Conservation (phyloP, 2,888 invertebrate genomes). For the Aproaerema taeniolella region DNA sequence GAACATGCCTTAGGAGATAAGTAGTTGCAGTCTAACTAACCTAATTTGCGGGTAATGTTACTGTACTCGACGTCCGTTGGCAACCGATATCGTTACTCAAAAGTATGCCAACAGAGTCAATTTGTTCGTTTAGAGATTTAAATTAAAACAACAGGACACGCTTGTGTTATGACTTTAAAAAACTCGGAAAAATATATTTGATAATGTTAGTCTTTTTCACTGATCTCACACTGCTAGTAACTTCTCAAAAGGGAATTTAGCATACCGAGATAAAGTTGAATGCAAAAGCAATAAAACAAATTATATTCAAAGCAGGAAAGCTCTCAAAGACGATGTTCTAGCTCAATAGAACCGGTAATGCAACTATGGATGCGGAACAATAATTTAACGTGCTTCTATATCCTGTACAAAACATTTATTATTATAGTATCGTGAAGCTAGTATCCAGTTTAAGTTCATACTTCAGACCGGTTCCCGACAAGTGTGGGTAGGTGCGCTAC, state of each 20-base stretch:
- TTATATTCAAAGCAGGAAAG: no score
- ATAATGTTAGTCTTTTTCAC: no score
- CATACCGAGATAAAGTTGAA: no score
- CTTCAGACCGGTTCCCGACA: constrained; percentile 24
- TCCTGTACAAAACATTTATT: constrained; percentile 16
- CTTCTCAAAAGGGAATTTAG: no score
- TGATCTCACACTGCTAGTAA: no score
- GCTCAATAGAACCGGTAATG: constrained; percentile 1
- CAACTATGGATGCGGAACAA: constrained; percentile 9
- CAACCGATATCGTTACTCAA: constrained; percentile 45
- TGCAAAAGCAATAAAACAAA: no score
- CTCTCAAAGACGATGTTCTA: neutral
- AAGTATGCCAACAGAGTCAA: constrained; percentile 43
- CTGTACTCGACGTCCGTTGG: constrained; percentile 47
- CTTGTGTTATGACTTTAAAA: no score
- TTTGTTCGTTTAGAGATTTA: no score
- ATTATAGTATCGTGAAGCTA: constrained; percentile 15
- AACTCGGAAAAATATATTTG: no score
- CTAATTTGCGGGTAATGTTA: constrained; percentile 54
- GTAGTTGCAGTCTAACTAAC: constrained; percentile 55
- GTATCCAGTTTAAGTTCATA: constrained; percentile 20
- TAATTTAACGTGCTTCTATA: constrained; percentile 13
- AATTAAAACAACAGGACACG: no score
- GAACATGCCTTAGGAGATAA: constrained; percentile 47
- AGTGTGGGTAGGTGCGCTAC: constrained; percentile 22